phyloP scores from a whole-genome alignment of 2,888 invertebrate genomes.

The Apodemia duryi region DNA sequence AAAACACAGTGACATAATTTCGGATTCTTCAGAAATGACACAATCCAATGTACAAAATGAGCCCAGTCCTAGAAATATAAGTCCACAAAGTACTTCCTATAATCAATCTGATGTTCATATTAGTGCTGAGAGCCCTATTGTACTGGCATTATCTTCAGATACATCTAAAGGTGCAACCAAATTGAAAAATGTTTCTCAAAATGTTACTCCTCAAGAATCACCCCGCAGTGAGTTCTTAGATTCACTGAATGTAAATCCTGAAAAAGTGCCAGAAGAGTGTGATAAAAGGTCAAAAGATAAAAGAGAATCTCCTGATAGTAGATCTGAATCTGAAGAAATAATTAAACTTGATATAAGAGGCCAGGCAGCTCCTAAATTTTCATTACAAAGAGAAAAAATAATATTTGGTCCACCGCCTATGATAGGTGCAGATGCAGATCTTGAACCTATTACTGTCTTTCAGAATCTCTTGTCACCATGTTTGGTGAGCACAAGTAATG shows the following conservation, averaged over 20 bases:
- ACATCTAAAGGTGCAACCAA: conserved; percentile 50
- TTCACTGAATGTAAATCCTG: conserved; percentile 59
- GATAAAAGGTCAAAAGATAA: conserved; percentile 36
- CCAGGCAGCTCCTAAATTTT: conserved; percentile 55
- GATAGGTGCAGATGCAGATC: conserved; percentile 44
- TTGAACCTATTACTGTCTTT: conserved; percentile 55
- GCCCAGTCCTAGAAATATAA: conserved; percentile 41
- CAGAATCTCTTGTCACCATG: conserved; percentile 61
- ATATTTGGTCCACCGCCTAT: conserved; percentile 70
- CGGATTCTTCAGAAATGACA: conserved; percentile 43
- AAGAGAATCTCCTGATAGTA: conserved; percentile 39
- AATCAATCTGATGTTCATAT: conserved; percentile 56
- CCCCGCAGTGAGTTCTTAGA: conserved; percentile 57
- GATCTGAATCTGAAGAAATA: conserved; percentile 68
- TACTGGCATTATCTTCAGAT: conserved; percentile 56
- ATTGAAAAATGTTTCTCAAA: conserved; percentile 35
- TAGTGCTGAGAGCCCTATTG: conserved; percentile 67
- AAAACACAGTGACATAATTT: conserved; percentile 30
- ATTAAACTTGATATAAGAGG: conserved; percentile 73
- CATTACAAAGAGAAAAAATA: conserved; percentile 57
- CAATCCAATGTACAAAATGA: conserved; percentile 41
- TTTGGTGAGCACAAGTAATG: conserved; percentile 46
- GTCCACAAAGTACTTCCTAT: conserved; percentile 55
- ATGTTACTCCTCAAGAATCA: conserved; percentile 42
- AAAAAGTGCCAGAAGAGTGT: conserved; percentile 36